These are phyloP conservation scores for Chrysomallon squamiferum DNA, from an alignment of 1,140 invertebrate genomes.

Conservation along the genomic window DNA sequence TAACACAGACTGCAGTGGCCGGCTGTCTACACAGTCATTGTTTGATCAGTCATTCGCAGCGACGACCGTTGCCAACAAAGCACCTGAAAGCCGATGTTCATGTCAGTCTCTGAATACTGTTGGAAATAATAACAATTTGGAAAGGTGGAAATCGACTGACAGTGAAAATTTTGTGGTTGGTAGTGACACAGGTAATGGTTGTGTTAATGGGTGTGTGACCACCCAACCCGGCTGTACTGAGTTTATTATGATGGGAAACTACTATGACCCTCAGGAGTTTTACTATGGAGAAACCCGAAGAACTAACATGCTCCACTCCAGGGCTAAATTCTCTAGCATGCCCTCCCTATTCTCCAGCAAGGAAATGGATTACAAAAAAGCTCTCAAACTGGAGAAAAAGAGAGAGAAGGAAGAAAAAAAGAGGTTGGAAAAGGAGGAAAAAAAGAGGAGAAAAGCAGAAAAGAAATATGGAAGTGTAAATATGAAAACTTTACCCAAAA, in stretches of 20 bases:
- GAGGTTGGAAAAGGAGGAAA: conserved; percentile 47
- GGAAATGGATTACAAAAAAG: conserved; percentile 45
- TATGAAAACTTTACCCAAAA: conserved; percentile 34
- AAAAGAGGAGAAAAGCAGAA: conserved; percentile 26
- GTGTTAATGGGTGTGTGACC: background rate
- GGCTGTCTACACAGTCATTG: too few relatives aligned
- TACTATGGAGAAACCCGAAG: conserved; percentile 13
- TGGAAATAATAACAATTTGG: too few relatives aligned
- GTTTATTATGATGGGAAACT: conserved; percentile 31
- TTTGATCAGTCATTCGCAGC: too few relatives aligned
- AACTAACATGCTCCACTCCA: conserved; percentile 28
- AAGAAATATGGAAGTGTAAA: conserved; percentile 16
- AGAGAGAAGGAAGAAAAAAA: conserved; percentile 40
- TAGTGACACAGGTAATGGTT: too few relatives aligned
- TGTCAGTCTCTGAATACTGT: too few relatives aligned
- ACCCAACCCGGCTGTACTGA: conserved; percentile 1
- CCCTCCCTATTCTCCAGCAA: conserved; percentile 36
- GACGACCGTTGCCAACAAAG: too few relatives aligned
- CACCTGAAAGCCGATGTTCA: too few relatives aligned
- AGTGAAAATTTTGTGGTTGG: too few relatives aligned
- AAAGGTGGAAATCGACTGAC: too few relatives aligned
- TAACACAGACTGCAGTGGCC: too few relatives aligned
- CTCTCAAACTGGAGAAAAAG: conserved; percentile 40
- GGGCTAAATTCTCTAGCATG: conserved; percentile 43
- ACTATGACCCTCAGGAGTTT: conserved; percentile 23